Evolutionary conservation across 2,113 vertebrate genomes (phyloP).

Genomic region (Cavia porcellus): DNA sequence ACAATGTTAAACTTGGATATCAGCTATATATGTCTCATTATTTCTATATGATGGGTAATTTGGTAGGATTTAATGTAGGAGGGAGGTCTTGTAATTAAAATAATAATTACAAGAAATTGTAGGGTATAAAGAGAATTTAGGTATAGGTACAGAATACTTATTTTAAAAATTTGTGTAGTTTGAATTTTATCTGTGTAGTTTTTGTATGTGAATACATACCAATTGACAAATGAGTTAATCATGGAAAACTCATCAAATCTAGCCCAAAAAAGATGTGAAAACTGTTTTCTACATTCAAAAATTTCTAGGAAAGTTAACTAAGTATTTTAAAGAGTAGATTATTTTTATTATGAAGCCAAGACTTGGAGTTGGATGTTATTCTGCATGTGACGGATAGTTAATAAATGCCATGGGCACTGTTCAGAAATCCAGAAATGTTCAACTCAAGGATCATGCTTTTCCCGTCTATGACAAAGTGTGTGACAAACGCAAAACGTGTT

Average conservation of each 20-base stretch:
- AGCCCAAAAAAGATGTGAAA: background rate
- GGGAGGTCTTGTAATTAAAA: background rate
- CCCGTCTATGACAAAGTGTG: background rate
- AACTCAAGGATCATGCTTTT: background rate
- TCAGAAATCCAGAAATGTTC: constrained; percentile 8
- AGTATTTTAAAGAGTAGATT: background rate
- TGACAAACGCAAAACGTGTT: constrained; percentile 19
- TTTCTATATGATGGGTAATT: background rate
- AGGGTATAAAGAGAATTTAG: constrained; percentile 7
- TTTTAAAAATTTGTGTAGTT: background rate
- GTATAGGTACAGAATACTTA: background rate
- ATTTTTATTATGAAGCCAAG: background rate
- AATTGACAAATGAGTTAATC: background rate
- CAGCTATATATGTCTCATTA: background rate
- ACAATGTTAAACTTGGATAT: background rate
- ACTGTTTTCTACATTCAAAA: background rate
- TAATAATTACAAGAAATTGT: background rate
- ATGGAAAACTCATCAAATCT: background rate
- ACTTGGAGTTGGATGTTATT: constrained; percentile 22
- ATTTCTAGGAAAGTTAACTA: background rate
- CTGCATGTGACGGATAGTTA: background rate
- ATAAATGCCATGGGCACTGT: background rate
- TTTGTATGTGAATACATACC: background rate
- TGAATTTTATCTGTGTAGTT: background rate
- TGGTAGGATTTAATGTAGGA: background rate